phyloP scores from a whole-genome alignment of 2,888 invertebrate species.

The Steinernema hermaphroditum region DNA sequence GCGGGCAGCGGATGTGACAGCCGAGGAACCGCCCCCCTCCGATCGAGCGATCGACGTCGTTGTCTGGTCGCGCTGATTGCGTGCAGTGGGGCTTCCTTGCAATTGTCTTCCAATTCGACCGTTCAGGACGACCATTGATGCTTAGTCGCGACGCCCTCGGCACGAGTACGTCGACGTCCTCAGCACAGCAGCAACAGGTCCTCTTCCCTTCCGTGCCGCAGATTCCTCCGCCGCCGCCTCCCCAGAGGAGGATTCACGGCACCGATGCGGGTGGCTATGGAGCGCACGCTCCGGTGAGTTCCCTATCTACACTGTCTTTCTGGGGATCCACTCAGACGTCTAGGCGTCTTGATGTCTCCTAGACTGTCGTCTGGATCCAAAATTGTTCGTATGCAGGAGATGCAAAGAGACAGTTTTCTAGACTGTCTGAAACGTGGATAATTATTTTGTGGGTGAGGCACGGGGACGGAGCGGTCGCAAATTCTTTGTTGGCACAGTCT shows the following conservation, averaged over 20 bases:
- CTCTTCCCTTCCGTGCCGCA: not conserved
- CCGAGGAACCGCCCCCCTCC: slow-evolving; percentile 9
- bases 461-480: no score
- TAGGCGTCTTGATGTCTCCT: no score
- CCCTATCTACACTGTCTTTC: not conserved
- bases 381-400: no score
- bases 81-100: not conserved
- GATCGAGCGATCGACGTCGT: not conserved
- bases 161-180: slow-evolving; percentile 17
- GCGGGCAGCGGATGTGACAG: slow-evolving; percentile 29
- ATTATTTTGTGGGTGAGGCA: no score
- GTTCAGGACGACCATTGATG: slow-evolving; percentile 19
- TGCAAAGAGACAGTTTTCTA: no score
- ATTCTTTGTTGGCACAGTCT: no score
- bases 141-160: slow-evolving; percentile 3
- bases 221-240: not conserved
- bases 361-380: no score
- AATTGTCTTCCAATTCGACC: not conserved
- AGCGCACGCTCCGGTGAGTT: not conserved
- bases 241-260: slow-evolving; percentile 1
- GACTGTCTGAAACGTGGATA: no score
- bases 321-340: no score
- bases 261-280: slow-evolving; percentile 4
- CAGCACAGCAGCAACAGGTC: not conserved
- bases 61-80: not conserved